A percentile compares a stretch with the other conserved stretches of the same genome.
These are phyloP conservation scores for Temnothorax nylanderi DNA, from an alignment of 1,140 invertebrate genomes.

Conservation along the genomic window DNA sequence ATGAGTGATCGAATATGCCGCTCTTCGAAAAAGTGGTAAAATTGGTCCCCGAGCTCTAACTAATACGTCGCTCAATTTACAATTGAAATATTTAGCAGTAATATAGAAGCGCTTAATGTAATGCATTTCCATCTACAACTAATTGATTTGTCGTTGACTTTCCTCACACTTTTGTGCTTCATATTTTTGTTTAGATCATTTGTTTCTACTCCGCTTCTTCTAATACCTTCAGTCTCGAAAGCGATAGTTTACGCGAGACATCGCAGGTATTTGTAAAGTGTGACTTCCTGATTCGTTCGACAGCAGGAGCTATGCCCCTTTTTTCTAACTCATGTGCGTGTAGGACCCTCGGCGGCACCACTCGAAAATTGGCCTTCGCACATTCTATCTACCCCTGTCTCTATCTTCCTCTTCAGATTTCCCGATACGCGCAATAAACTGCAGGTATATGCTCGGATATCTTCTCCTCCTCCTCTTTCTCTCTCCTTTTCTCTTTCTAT, in stretches of 20 bases:
- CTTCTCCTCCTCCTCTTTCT: neutral
- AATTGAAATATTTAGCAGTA: neutral
- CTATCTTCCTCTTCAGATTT: slow-evolving; percentile 51
- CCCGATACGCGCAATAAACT: slow-evolving; percentile 46
- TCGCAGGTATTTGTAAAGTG: slow-evolving; percentile 24
- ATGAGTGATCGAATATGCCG: slow-evolving; percentile 20
- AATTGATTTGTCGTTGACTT: neutral
- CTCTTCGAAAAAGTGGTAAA: slow-evolving; percentile 25
- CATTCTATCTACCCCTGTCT: slow-evolving; percentile 54
- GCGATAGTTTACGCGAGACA: slow-evolving; percentile 7
- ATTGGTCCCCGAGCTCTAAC: neutral
- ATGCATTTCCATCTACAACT: neutral
- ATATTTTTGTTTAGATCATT: neutral
- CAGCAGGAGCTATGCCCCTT: slow-evolving; percentile 43
- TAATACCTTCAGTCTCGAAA: neutral
- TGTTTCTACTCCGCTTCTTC: neutral
- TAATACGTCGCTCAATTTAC: neutral
- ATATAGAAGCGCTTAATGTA: neutral
- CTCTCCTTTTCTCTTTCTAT: neutral
- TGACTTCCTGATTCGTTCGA: slow-evolving; percentile 63
- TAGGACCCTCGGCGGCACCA: slow-evolving; percentile 57
- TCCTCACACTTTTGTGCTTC: neutral
- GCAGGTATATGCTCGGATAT: slow-evolving; percentile 34
- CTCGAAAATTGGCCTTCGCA: slow-evolving; percentile 71
- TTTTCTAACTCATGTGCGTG: slow-evolving; percentile 16